phyloP scores from a whole-genome alignment of 2,113 vertebrate genomes.

The Heteronetta atricapilla region DNA sequence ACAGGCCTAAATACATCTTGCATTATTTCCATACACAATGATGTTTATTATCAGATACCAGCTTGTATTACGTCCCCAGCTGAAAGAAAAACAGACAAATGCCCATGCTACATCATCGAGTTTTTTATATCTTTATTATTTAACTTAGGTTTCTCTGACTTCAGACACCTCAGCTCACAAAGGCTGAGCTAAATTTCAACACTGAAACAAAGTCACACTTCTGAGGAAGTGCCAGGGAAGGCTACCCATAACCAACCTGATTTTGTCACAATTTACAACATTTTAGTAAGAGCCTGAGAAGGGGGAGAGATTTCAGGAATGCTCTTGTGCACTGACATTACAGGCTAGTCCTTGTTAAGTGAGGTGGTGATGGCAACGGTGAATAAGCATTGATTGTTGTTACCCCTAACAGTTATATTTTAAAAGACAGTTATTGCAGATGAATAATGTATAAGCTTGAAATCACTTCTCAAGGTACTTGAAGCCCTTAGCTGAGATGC shows the following conservation, averaged over 20 bases:
- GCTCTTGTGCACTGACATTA: background rate
- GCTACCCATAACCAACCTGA: accelerated
- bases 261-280: background rate
- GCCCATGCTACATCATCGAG: background rate
- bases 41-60: background rate
- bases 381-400: slow-evolving; percentile 26
- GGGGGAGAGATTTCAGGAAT: background rate
- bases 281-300: background rate
- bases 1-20: background rate
- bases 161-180: background rate
- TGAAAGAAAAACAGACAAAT: background rate
- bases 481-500: background rate
- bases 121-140: background rate
- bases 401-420: background rate
- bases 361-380: background rate
- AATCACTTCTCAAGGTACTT: background rate
- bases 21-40: background rate
- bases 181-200: background rate
- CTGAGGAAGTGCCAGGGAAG: background rate
- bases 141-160: background rate
- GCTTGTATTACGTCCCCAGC: background rate
- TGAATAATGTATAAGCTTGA: slow-evolving; percentile 47
- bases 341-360: background rate
- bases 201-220: background rate
- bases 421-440: background rate